These are phyloP conservation scores for Eucidaris tribuloides DNA, from an alignment of 35 echinoderm and acorn worm species.

Conservation along the genomic window DNA sequence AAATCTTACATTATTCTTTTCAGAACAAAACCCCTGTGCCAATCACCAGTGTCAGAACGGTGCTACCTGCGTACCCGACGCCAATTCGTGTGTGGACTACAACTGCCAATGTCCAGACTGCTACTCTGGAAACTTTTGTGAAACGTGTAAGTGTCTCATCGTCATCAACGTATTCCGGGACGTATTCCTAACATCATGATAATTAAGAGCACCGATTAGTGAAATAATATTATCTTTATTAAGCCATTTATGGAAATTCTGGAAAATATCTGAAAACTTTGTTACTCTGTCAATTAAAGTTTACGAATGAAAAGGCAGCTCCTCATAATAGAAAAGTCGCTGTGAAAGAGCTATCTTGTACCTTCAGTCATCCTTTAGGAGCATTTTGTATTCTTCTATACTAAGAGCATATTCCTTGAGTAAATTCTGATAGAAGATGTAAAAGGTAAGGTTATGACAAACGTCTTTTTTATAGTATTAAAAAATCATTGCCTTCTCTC, in stretches of 20 bases:
- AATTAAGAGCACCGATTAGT: slow-evolving; percentile 28
- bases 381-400: no score
- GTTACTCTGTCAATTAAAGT: slow-evolving; percentile 35
- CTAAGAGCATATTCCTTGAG: no score
- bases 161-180: not conserved
- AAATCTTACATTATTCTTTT: no score
- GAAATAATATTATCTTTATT: slow-evolving; percentile 53
- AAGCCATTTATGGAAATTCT: slow-evolving; percentile 54
- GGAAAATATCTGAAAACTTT: slow-evolving; percentile 30
- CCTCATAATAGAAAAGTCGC: no score
- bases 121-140: slow-evolving; percentile 57
- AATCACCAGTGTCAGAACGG: slow-evolving; percentile 63
- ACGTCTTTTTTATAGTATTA: no score
- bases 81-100: slow-evolving; percentile 56
- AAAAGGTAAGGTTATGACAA: no score
- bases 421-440: no score
- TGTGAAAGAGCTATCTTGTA: no score
- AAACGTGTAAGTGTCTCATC: slow-evolving; percentile 47
- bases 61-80: slow-evolving; percentile 34
- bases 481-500: no score
- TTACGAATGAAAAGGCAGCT: no score
- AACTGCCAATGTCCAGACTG: slow-evolving; percentile 59
- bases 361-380: no score
- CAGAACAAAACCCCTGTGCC: slow-evolving; percentile 49
- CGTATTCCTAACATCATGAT: not conserved